Percentiles rank a stretch among this genome's conserved stretches.
Evolutionary conservation across 2,888 invertebrate genomes (phyloP).

Genomic region (Caenorhabditis sp.): DNA sequence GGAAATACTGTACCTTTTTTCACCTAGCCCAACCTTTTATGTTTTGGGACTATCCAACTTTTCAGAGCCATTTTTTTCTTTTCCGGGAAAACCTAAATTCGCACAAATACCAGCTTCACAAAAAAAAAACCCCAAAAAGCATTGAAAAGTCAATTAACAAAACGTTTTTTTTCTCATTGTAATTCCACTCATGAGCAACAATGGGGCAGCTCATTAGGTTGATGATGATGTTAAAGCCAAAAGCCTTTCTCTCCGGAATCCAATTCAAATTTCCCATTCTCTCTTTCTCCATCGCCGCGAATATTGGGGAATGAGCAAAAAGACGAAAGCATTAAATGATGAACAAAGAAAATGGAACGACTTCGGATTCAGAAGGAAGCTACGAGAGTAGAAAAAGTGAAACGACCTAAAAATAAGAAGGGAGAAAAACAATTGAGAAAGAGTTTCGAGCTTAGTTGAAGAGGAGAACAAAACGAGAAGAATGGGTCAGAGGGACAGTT

Average conservation of each 20-base stretch:
- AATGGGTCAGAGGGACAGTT: constrained; percentile 19
- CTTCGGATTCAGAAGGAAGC: constrained; percentile 21
- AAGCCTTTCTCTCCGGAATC: constrained; percentile 28
- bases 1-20: too few species aligned
- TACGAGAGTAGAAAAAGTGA: not conserved
- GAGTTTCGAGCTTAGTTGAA: constrained; percentile 47
- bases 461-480: constrained; percentile 12
- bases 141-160: constrained; percentile 39
- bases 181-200: constrained; percentile 52
- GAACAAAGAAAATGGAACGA: constrained; percentile 15
- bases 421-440: constrained; percentile 30
- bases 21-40: too few species aligned
- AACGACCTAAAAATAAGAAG: constrained; percentile 23
- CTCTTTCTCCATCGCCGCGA: not conserved
- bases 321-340: constrained; percentile 1
- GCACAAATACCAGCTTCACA: not conserved
- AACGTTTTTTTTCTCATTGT: constrained; percentile 59
- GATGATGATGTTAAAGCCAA: constrained; percentile 51
- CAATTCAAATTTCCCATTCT: constrained; percentile 37
- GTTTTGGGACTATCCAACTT: too few species aligned
- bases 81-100: too few species aligned
- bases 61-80: too few species aligned
- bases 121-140: constrained; percentile 15
- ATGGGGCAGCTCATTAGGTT: constrained; percentile 65
- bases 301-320: constrained; percentile 8